Percentiles rank a stretch among this genome's conserved stretches.
These are phyloP conservation scores for Drosophila burlai DNA, from an alignment of 1,140 invertebrate genomes.

Conservation along the genomic window DNA sequence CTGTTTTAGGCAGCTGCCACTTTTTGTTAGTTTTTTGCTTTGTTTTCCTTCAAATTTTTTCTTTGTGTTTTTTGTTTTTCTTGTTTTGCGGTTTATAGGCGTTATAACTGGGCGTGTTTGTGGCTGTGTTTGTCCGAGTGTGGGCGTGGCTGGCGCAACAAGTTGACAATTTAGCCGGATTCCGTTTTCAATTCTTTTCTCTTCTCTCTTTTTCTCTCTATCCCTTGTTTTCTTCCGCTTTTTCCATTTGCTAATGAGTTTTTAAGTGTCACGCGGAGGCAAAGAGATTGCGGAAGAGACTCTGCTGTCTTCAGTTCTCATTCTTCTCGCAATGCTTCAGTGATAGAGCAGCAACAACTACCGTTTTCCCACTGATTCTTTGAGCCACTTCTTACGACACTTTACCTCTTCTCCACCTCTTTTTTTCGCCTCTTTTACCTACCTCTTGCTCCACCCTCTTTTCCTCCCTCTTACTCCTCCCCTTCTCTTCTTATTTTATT, in stretches of 20 bases:
- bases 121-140: conserved; percentile 26
- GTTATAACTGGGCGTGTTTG: conserved; percentile 41
- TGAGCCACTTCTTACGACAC: conserved; percentile 44
- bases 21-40: conserved; percentile 31
- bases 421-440: conserved; percentile 1
- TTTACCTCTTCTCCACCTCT: conserved; percentile 15
- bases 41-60: conserved; percentile 1
- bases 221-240: conserved; percentile 2
- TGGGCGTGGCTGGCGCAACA: conserved; percentile 56
- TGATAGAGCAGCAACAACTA: conserved; percentile 44
- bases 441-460: conserved; percentile 6
- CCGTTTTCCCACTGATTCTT: conserved; percentile 40
- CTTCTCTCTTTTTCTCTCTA: not conserved
- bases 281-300: conserved; percentile 12
- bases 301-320: conserved; percentile 26
- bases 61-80: conserved; percentile 1
- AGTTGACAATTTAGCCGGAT: conserved; percentile 44
- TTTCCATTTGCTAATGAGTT: conserved; percentile 51
- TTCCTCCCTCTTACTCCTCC: not conserved
- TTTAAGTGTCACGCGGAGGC: conserved; percentile 44
- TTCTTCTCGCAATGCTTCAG: conserved; percentile 30
- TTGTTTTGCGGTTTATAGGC: conserved; percentile 49
- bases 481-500: conserved; percentile 22
- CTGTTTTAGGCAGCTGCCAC: conserved; percentile 39
- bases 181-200: conserved; percentile 14